Conservation (phyloP, 1,140 invertebrate genomes). For the Chionoecetes opilio region DNA sequence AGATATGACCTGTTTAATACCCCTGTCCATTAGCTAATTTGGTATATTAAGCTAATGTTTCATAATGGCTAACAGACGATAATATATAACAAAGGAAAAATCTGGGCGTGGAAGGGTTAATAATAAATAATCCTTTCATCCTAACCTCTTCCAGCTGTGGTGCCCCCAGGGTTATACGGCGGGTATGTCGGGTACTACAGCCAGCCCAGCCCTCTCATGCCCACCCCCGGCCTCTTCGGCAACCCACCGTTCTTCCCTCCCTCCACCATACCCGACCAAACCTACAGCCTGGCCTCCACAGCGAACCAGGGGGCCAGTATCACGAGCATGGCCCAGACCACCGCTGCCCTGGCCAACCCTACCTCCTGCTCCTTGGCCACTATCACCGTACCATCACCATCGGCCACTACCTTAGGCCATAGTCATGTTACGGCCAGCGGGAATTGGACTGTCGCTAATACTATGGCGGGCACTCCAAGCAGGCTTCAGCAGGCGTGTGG, state of each 20-base stretch:
- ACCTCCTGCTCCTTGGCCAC: conserved; percentile 39
- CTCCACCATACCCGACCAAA: conserved; percentile 76
- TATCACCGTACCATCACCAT: conserved; percentile 30
- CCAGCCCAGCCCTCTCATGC: conserved; percentile 67
- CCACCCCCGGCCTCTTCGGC: conserved; percentile 65
- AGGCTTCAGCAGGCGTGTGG: background rate
- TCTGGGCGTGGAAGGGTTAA: too few relatives aligned
- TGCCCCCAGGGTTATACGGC: conserved; percentile 66
- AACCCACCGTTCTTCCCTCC: conserved; percentile 79
- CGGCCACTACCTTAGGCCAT: background rate
- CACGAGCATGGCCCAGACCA: conserved; percentile 49
- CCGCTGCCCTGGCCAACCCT: conserved; percentile 47
- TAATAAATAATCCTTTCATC: too few relatives aligned
- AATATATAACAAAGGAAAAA: too few relatives aligned
- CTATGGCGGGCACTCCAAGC: conserved; percentile 65
- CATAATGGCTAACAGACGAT: too few relatives aligned
- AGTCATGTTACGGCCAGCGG: background rate
- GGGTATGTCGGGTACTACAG: conserved; percentile 71
- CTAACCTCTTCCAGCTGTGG: conserved; percentile 32
- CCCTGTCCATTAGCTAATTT: too few relatives aligned
- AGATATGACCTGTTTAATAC: too few relatives aligned
- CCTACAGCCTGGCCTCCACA: conserved; percentile 61
- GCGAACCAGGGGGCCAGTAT: background rate
- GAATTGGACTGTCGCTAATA: conserved; percentile 47
- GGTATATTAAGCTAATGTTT: too few relatives aligned